Conservation (phyloP, 2,797 vertebrate species). For the Avahi laniger region DNA sequence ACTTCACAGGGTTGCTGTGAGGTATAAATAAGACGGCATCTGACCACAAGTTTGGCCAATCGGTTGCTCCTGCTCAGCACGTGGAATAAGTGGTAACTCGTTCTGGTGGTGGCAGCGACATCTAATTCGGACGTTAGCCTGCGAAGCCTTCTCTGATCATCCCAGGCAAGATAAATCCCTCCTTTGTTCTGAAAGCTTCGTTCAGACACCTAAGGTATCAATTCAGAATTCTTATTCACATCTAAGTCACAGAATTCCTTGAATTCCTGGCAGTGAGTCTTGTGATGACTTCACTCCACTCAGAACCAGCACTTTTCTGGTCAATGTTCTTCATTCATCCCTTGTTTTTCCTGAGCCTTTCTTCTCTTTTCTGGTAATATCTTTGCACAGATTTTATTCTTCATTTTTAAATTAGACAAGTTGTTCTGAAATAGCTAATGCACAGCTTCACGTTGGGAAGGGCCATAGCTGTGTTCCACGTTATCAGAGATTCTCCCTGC, state of each 20-base stretch:
- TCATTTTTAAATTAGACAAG: background rate
- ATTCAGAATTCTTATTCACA: background rate
- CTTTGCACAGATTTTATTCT: background rate
- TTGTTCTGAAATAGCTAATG: background rate
- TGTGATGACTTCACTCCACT: background rate
- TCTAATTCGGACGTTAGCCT: background rate
- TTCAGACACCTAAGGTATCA: background rate
- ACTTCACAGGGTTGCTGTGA: background rate
- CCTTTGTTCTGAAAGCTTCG: conserved; percentile 1
- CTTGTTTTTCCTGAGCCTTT: background rate
- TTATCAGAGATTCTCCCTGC: background rate
- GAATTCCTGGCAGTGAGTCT: background rate
- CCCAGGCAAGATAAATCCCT: background rate
- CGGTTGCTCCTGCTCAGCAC: background rate
- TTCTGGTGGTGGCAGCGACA: background rate
- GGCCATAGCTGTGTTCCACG: background rate
- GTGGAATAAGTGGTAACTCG: background rate
- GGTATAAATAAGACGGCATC: background rate
- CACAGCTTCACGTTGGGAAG: background rate
- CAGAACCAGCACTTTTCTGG: background rate
- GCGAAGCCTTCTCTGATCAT: background rate
- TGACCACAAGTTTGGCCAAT: background rate
- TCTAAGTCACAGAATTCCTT: background rate
- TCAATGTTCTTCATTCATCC: background rate
- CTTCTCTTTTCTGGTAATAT: background rate